Base-by-base conservation (phyloP, 2,113 vertebrate species). In the Pelusios castaneus region DNA sequence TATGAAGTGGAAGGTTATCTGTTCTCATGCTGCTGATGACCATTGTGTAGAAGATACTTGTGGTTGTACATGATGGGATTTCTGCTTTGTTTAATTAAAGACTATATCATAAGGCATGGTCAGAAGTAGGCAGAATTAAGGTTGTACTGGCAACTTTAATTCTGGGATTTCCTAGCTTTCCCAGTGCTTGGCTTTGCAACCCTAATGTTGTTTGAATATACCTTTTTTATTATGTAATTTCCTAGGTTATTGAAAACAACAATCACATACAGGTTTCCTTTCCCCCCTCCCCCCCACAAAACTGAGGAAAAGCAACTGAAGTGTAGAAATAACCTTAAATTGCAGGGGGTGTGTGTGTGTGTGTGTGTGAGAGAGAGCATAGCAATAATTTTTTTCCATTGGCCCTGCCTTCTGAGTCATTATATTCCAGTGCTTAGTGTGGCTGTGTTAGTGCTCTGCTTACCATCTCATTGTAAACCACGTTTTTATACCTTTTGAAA, bases 401-500 rank as follows among this genome's bases (percentile, higher is more conserved):
- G 78, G 2, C 4, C 55, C 52, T 60, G 29, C 29, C 25, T 55
- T 93, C 86, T 88, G 60, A 1, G 0, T 89, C 60, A 79, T 75
- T 13, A 0, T 17, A 76, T 95, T 90, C 93, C 17, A 34, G 5
- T 7, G 41, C 47, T 55, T 51, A 75, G 47, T 14, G 84, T 76
- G 88, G 85, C 3, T 34, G 56, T 2, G 25, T 51, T 11, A 19
- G 60, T 91, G 70, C 78, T 54, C 77, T 93, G 49, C 70, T 82
- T 91, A 83, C 90, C 45, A 63, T 63, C 89, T 90, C 41, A 70
- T 80, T 92, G 63, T 86, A 84, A 87, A 84, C 34, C 3, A 1
- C 49, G 1, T 7, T 80, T 93, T 19, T 52, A 83, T 89, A 56
- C 38, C 63, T 95, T 93, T 92, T 41, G 6, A 89, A 97, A 94